A percentile compares a stretch with the other conserved stretches of the same genome.
phyloP scores from a whole-genome alignment of 2,797 vertebrate genomes.

The Botia almorhae region DNA sequence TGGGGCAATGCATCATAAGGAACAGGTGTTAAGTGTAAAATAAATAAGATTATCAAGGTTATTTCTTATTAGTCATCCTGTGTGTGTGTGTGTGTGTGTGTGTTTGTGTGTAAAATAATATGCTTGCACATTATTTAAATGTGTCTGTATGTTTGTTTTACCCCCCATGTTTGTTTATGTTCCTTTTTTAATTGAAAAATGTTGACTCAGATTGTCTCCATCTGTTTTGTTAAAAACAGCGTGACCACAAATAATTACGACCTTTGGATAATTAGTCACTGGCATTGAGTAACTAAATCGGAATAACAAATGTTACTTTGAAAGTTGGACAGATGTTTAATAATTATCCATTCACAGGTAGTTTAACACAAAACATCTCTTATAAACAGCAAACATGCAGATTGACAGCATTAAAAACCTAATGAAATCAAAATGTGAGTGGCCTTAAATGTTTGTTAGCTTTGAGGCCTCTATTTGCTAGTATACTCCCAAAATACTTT shows the following conservation, averaged over 20 bases:
- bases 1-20: too few relatives aligned
- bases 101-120: slow-evolving; percentile 26
- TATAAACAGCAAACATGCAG: background rate
- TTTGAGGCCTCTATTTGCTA: background rate
- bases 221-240: slow-evolving; percentile 76
- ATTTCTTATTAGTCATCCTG: slow-evolving; percentile 59
- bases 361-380: too few relatives aligned
- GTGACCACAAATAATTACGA: slow-evolving; percentile 75
- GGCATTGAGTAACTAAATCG: background rate
- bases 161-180: slow-evolving; percentile 53
- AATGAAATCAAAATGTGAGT: background rate
- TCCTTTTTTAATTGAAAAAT: slow-evolving; percentile 78
- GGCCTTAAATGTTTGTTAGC: background rate
- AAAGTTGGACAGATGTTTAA: slow-evolving; percentile 5
- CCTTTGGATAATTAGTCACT: slow-evolving; percentile 56
- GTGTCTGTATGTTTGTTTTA: slow-evolving; percentile 39
- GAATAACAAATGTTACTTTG: background rate
- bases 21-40: too few relatives aligned
- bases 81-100: slow-evolving; percentile 41
- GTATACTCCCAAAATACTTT: background rate
- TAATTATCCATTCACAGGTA: background rate
- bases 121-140: slow-evolving; percentile 40
- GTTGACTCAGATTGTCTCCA: slow-evolving; percentile 77
- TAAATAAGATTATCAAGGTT: too few relatives aligned
- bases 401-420: background rate